These are phyloP conservation scores for Sebastes goodei DNA, from an alignment of 2,797 vertebrate species.

Conservation along the genomic window DNA sequence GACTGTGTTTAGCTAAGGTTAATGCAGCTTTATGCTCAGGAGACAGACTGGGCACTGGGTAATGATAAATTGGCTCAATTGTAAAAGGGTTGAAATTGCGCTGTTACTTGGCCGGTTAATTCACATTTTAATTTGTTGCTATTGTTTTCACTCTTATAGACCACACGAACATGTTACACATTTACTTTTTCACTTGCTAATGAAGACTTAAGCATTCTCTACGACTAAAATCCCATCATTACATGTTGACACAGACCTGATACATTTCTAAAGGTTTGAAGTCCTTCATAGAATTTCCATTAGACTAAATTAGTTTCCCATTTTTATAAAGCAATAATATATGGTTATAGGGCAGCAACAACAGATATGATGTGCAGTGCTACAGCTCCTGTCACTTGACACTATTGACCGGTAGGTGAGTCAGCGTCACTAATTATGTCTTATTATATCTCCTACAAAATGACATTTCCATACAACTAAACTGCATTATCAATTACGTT, in stretches of 20 bases:
- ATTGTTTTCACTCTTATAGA: not conserved
- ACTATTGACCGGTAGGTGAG: not conserved
- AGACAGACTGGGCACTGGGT: not conserved
- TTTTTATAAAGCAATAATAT: not conserved
- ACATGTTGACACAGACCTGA: not conserved
- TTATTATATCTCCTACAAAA: too few species aligned
- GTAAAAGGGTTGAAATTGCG: not conserved
- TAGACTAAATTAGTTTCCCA: not conserved
- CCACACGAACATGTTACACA: not conserved
- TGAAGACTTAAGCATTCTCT: not conserved
- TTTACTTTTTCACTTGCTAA: not conserved
- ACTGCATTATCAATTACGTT: too few species aligned
- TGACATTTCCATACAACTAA: too few species aligned
- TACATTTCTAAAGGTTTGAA: not conserved
- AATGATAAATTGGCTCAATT: conserved; percentile 22
- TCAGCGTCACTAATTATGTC: not conserved
- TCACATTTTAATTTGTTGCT: not conserved
- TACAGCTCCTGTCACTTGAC: not conserved
- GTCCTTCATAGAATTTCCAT: not conserved
- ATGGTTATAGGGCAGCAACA: not conserved
- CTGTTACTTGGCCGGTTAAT: not conserved
- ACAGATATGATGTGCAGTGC: not conserved
- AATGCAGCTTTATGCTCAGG: conserved; percentile 11
- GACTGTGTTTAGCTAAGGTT: conserved; percentile 1
- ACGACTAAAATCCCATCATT: not conserved